Base-by-base conservation (phyloP, 2,797 vertebrate genomes). In the Triplophysa yarkandensis region DNA sequence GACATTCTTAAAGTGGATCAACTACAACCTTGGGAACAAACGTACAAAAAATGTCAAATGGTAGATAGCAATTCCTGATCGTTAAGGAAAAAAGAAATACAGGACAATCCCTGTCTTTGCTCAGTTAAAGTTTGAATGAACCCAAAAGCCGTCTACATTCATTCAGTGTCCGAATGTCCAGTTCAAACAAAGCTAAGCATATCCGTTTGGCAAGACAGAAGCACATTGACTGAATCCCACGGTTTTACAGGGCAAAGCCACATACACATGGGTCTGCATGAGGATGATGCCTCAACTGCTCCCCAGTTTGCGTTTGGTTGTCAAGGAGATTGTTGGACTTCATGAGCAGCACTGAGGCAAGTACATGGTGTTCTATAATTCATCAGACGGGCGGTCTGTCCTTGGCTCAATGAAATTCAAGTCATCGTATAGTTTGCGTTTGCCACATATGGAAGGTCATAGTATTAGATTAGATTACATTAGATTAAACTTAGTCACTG, bases 321-420 rank as follows among this genome's bases (percentile, higher is more conserved):
- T 87, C 84, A 78, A 62, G 81, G 85, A 85, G 80, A 86, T 81
- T 28, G 78, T n/a, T 27, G 44, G 79, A 68, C 62, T 28, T 61
- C 55, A 66, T 32, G 58, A 80, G 68, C 66, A 74, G 27, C 34
- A 50, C 43, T 73, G 54, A 62, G 58, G 34, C 69, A 60, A 74
- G 71, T 27, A 78, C 76, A 78, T 52, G 14, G 25, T 43, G 66
- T 74, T 70, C 60, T 41, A 25, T 63, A 4, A 32, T 58, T 30
- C 17, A 36, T 32, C 54, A 65, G 58, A 68, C 54, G 10, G 48
- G 11, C 34, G 25, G 30, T 52, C 41, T 7, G 25, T 39, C 23
- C 60, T 63, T 66, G 43, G n/a, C 23, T 46, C 50, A 32, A 25
- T 55, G 30, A 55, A 73, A 55, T 11, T 17, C 16, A 57, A 8